Conservation (phyloP, 2,113 vertebrate genomes). For the Lasiurus borealis region DNA sequence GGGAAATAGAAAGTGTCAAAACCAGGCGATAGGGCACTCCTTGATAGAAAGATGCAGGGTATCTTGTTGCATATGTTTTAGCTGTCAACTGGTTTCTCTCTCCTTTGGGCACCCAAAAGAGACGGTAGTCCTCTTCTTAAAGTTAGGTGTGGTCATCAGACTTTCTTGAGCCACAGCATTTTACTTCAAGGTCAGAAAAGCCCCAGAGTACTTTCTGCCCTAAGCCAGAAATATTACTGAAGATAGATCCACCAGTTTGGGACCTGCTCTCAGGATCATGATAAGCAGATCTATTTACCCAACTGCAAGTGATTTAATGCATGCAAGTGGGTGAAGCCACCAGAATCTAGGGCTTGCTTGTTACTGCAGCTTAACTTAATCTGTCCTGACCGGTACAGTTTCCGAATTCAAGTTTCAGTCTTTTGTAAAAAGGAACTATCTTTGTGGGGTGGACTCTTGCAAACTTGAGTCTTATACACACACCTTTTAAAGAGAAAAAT, state of each 20-base stretch:
- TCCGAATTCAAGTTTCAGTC: conserved; percentile 49
- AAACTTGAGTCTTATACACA: background rate
- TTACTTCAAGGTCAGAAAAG: background rate
- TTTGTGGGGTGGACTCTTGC: background rate
- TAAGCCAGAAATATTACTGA: background rate
- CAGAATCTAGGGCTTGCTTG: background rate
- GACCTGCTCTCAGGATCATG: background rate
- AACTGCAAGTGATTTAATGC: background rate
- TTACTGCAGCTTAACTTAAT: conserved; percentile 17
- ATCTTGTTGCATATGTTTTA: background rate
- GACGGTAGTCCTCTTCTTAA: background rate
- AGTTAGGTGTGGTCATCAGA: background rate
- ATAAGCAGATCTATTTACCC: background rate
- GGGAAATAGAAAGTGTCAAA: background rate
- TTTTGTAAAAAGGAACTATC: conserved; percentile 1
- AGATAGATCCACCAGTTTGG: background rate
- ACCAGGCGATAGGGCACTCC: background rate
- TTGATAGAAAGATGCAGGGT: background rate
- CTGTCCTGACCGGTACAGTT: background rate
- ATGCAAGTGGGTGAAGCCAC: background rate
- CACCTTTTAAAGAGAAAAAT: conserved; percentile 38
- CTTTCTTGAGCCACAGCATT: background rate
- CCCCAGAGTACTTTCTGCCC: too few species aligned
- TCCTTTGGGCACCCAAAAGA: background rate
- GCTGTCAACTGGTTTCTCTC: background rate